Evolutionary conservation across 2,888 invertebrate genomes (phyloP).

Genomic region (Stenurella melanura): DNA sequence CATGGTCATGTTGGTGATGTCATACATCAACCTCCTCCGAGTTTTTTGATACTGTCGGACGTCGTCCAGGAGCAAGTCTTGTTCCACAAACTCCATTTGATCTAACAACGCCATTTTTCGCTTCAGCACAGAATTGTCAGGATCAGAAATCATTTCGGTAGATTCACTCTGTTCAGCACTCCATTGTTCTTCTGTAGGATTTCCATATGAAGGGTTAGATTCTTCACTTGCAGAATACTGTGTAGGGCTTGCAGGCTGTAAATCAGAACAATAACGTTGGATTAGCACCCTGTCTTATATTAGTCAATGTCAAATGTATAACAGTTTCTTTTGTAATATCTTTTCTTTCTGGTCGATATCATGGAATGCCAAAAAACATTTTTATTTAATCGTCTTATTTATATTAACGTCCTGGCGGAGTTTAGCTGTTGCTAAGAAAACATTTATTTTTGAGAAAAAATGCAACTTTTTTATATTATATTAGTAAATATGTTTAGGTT

Average conservation of each 20-base stretch:
- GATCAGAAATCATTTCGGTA: background rate
- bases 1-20: constrained; percentile 4
- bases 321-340: no score
- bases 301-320: no score
- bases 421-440: no score
- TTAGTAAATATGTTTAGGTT: no score
- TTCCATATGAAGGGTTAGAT: background rate
- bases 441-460: no score
- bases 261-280: no score
- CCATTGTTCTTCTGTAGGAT: background rate
- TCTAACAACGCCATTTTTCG: background rate
- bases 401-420: no score
- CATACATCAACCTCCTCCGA: background rate
- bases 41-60: background rate
- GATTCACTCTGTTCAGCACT: background rate
- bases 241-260: background rate
- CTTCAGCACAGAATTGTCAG: background rate
- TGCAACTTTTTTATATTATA: no score
- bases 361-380: no score
- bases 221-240: background rate
- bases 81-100: background rate
- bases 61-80: background rate
- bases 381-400: no score
- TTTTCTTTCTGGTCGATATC: no score
- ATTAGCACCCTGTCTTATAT: no score